Base-by-base conservation (phyloP, 2,113 vertebrate species). In the Albula glossodonta region DNA sequence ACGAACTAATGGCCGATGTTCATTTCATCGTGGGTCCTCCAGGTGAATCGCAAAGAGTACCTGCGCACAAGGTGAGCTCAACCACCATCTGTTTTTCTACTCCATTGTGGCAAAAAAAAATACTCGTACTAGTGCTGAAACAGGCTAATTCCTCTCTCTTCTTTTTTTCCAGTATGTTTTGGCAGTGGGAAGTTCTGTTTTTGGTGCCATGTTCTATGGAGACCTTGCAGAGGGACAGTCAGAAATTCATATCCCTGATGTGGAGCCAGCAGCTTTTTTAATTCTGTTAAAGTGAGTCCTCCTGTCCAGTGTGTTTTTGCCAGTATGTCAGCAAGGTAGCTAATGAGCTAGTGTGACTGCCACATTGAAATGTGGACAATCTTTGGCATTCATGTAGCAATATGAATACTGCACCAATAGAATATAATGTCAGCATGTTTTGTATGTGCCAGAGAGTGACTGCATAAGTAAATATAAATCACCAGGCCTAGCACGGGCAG, bases 141-240 rank as follows among this genome's bases (percentile, higher is more conserved):
- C 80, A 52, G 80, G 9, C 11, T 57, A 41, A 80, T 19, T 74
- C 60, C 86, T 51, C 83, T 41, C 31, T 41, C 31, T 41, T 41
- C 51, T 13, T 78, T 66, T 82, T 84, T 77, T 87, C 0, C 95
- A 99, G 98, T 99, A 99, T 3, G 97, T 99, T 83, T 87, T 99
- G 95, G 98, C 97, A 0, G 98, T 99, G 5, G 97, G 98, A 60
- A 99, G 98, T 91, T 98, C 98, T 0, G 98, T 99, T 90, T 99
- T 99, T 91, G 98, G 97, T 10, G 98, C 98, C 92, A 99, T 99
- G 98, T 99, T 99, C 91, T 99, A 98, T 5, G 97, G 98, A 4
- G 97, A 98, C 89, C 95, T 99, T 0, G 98, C 98, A 1, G 98
- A 99, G 92, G 96, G 97, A 86, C 95, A 96, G 90, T 96, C 97